A percentile compares a stretch with the other conserved stretches of the same genome.
Conservation (phyloP, 2,797 vertebrate species). For the Iguana delicatissima region DNA sequence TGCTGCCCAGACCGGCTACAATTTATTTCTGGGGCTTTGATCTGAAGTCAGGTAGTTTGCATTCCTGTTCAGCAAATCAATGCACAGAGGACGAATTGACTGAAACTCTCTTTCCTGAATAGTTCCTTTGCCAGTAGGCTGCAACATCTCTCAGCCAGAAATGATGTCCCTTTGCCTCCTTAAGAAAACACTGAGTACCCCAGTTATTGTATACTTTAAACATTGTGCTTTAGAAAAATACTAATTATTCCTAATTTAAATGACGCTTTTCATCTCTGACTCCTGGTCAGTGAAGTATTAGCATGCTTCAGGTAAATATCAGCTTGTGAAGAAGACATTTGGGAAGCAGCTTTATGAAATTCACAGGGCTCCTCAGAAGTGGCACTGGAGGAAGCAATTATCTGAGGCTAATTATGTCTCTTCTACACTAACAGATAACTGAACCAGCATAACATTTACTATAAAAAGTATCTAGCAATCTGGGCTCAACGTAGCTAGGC, state of each 20-base stretch:
- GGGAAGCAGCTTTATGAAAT: background rate
- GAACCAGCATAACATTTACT: background rate
- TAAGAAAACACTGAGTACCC: background rate
- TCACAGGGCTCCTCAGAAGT: background rate
- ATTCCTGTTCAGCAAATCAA: constrained; percentile 29
- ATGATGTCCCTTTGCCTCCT: background rate
- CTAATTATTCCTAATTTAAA: constrained; percentile 25
- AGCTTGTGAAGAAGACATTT: constrained; percentile 11
- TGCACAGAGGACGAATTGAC: constrained; percentile 21
- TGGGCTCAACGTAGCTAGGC: background rate
- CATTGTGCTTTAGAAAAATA: background rate
- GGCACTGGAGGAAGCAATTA: background rate
- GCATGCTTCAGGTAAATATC: background rate
- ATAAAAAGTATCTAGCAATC: constrained; percentile 21
- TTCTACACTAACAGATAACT: background rate
- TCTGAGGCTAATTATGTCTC: background rate
- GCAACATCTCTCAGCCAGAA: background rate
- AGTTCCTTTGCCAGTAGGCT: background rate
- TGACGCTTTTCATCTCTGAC: background rate
- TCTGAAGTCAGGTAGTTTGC: constrained; percentile 12
- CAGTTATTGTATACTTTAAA: constrained; percentile 4
- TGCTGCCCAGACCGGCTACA: background rate
- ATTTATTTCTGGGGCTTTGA: background rate
- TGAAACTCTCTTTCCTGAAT: constrained; percentile 20
- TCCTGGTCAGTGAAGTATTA: background rate